phyloP scores from a whole-genome alignment of 2,113 vertebrate genomes.

The Barnardius zonarius region DNA sequence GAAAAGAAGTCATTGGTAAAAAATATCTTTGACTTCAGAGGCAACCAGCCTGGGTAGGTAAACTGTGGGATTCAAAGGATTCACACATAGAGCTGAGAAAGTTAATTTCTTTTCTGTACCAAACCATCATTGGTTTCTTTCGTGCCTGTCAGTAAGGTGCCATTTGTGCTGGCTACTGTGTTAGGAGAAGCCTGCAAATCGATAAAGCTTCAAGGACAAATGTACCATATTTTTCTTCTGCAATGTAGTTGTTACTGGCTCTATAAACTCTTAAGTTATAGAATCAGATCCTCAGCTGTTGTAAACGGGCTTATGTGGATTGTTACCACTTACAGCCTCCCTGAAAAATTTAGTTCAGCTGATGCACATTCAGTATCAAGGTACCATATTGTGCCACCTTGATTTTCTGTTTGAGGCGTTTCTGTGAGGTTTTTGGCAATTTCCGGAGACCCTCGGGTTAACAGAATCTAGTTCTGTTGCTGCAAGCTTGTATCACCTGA shows the following conservation, averaged over 20 bases:
- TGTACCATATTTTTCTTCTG: not conserved
- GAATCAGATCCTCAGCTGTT: not conserved
- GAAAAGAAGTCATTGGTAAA: not conserved
- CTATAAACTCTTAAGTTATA: not conserved
- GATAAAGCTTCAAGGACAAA: not conserved
- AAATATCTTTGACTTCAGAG: not conserved
- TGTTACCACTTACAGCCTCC: not conserved
- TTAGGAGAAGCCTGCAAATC: not conserved
- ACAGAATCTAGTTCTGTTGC: not conserved
- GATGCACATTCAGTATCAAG: fast-evolving
- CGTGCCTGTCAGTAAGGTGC: not conserved
- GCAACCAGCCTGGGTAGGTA: not conserved
- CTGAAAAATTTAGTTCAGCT: not conserved
- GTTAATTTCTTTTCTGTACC: not conserved
- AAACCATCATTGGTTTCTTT: not conserved
- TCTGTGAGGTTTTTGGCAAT: not conserved
- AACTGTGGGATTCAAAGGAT: not conserved
- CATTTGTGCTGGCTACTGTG: not conserved
- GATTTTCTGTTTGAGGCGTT: not conserved
- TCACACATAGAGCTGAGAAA: not conserved
- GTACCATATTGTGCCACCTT: not conserved
- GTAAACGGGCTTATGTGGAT: not conserved
- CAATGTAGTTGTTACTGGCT: not conserved
- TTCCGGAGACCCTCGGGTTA: not conserved
- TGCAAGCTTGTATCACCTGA: not conserved